phyloP scores from a whole-genome alignment of 2,113 vertebrate species.

The Emberiza fucata region DNA sequence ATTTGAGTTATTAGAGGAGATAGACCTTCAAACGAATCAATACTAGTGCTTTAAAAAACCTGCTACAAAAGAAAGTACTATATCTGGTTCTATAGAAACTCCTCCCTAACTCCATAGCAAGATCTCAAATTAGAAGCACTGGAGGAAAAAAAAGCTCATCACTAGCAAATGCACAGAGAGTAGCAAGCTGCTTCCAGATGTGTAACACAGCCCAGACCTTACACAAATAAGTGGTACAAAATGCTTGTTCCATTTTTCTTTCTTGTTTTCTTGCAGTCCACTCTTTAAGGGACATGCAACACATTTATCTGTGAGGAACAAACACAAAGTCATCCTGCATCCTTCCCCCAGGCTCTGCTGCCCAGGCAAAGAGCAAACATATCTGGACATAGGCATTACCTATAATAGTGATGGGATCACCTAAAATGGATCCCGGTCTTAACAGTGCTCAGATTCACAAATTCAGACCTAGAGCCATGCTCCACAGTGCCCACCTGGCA shows the following conservation, averaged over 20 bases:
- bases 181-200: slow-evolving; percentile 14
- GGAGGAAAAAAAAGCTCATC: background rate
- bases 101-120: background rate
- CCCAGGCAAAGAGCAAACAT: background rate
- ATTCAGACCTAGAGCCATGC: background rate
- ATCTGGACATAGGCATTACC: background rate
- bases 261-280: background rate
- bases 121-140: background rate
- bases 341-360: background rate
- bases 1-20: background rate
- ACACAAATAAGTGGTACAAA: background rate
- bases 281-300: background rate
- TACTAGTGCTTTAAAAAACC: background rate
- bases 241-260: background rate
- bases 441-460: background rate
- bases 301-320: background rate
- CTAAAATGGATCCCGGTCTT: background rate
- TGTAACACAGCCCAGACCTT: background rate
- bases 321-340: background rate
- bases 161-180: background rate
- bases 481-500: background rate
- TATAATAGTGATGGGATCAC: background rate
- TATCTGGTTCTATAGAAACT: background rate
- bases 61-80: background rate
- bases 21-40: background rate